Evolutionary conservation across 2,888 invertebrate species (phyloP).

Genomic region (Eilema sororculum): DNA sequence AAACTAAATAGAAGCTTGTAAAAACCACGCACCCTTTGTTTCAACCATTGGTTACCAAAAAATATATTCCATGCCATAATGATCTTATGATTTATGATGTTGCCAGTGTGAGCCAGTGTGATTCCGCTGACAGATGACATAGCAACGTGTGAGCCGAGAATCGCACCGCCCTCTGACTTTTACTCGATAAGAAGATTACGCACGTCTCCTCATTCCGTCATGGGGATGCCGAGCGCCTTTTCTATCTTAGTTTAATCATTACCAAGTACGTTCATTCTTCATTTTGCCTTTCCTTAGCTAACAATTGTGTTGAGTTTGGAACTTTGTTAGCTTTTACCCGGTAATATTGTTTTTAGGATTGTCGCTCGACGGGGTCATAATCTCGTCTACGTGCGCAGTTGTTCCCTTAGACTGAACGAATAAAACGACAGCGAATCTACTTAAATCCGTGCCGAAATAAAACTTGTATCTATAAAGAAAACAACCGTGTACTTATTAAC

Average conservation of each 20-base stretch:
- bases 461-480: conserved; percentile 26
- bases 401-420: background rate
- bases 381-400: background rate
- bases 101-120: conserved; percentile 11
- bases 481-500: conserved; percentile 19
- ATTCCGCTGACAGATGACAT: conserved; percentile 47
- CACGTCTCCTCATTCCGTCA: conserved; percentile 34
- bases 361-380: background rate
- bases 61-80: conserved; percentile 17
- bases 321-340: conserved; percentile 26
- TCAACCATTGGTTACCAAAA: background rate
- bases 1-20: too few species aligned
- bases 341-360: conserved; percentile 26
- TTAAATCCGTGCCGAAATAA: conserved; percentile 18
- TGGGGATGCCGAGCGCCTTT: conserved; percentile 5
- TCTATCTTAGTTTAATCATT: conserved; percentile 26
- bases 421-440: background rate
- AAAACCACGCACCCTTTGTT: background rate
- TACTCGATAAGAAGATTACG: conserved; percentile 52
- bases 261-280: conserved; percentile 42
- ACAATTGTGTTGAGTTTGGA: conserved; percentile 8
- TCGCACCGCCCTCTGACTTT: conserved; percentile 27
- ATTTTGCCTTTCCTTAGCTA: conserved; percentile 25
- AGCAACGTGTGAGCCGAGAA: conserved; percentile 32
- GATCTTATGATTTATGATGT: conserved; percentile 19